Percentiles rank a stretch among this genome's conserved stretches.
These are phyloP conservation scores for Stigmatopora argus DNA, from an alignment of 2,113 vertebrate genomes.

Conservation along the genomic window DNA sequence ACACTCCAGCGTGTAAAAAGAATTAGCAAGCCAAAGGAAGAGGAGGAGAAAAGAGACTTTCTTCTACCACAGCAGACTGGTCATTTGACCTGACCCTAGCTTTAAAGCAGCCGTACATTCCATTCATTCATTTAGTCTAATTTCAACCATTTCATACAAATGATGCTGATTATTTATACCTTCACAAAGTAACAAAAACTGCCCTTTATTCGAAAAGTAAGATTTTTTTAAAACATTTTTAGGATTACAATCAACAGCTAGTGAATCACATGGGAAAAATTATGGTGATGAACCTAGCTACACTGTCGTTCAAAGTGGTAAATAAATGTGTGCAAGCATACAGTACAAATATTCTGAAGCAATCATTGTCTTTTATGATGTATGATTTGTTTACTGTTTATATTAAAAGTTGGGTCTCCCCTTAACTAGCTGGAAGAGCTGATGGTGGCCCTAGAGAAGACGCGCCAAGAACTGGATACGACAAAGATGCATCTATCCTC, in stretches of 20 bases:
- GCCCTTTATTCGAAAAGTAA: neutral
- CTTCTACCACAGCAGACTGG: conserved; percentile 20
- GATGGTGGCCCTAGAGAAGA: conserved; percentile 88
- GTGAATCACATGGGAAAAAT: neutral
- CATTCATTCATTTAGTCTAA: conserved; percentile 22
- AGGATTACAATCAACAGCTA: neutral
- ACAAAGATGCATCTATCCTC: conserved; percentile 87
- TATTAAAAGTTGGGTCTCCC: conserved; percentile 3
- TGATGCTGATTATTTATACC: neutral
- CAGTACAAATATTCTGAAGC: neutral
- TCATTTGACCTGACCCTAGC: conserved; percentile 18
- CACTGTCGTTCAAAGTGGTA: neutral
- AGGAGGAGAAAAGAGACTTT: conserved; percentile 13
- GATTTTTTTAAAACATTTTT: neutral
- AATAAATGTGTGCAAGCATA: neutral
- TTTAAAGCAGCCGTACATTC: conserved; percentile 15
- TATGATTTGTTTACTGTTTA: conserved; percentile 2
- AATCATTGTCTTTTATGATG: neutral
- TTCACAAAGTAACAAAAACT: neutral
- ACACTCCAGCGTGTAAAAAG: conserved; percentile 33
- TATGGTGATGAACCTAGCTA: neutral
- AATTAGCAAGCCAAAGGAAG: conserved; percentile 34
- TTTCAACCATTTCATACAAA: conserved; percentile 1
- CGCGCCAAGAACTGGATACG: conserved; percentile 86
- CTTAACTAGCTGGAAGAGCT: conserved; percentile 84